Conservation (phyloP, 2,888 invertebrate species). For the Meteorus colon region DNA sequence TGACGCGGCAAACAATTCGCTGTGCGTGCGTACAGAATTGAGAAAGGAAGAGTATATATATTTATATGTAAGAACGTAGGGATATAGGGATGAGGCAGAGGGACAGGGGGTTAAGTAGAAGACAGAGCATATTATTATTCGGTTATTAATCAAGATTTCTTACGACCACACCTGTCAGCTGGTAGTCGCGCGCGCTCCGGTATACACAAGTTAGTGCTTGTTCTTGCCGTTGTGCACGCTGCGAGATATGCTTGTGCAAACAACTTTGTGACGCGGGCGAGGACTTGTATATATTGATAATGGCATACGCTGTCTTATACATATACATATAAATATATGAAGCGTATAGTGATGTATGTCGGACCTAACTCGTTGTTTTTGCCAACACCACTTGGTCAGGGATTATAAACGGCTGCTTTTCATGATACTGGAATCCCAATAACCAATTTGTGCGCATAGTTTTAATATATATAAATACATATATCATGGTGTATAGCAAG, state of each 20-base stretch:
- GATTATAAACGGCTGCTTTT: slow-evolving; percentile 31
- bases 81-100: slow-evolving; percentile 7
- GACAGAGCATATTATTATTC: slow-evolving; percentile 65
- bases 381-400: slow-evolving; percentile 12
- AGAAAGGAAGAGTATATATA: slow-evolving; percentile 3
- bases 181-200: slow-evolving; percentile 50
- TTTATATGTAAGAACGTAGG: slow-evolving; percentile 20
- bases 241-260: slow-evolving; percentile 29
- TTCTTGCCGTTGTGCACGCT: slow-evolving; percentile 19
- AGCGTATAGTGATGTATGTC: slow-evolving; percentile 26
- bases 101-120: slow-evolving; percentile 49
- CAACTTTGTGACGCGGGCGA: slow-evolving; percentile 35
- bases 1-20: slow-evolving; percentile 31
- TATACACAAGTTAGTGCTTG: slow-evolving; percentile 31
- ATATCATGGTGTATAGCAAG: slow-evolving; percentile 6
- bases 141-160: slow-evolving; percentile 70
- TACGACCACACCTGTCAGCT: slow-evolving; percentile 57
- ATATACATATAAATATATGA: slow-evolving; percentile 10
- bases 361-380: slow-evolving; percentile 28
- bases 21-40: neutral
- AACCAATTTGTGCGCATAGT: slow-evolving; percentile 42
- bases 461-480: slow-evolving; percentile 10
- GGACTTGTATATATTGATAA: slow-evolving; percentile 32
- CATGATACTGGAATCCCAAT: slow-evolving; percentile 40
- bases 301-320: neutral